Evolutionary conservation across 2,113 vertebrate species (phyloP).

Genomic region (Hypanus sabinus): DNA sequence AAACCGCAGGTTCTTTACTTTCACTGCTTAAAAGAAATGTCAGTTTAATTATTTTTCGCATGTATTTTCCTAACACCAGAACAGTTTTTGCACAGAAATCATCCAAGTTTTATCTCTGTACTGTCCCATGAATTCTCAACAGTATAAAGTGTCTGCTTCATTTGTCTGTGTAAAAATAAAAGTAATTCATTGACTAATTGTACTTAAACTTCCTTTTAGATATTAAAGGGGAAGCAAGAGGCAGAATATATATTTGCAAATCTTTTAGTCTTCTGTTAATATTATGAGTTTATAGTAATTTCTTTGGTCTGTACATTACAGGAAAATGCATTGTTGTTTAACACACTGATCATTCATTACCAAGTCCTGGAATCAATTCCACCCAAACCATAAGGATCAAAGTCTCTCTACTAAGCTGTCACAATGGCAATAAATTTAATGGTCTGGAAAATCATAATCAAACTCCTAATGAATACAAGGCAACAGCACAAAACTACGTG

Average conservation of each 20-base stretch:
- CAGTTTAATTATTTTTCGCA: background rate
- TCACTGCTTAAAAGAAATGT: constrained; percentile 52
- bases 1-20: constrained; percentile 54
- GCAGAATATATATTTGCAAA: background rate
- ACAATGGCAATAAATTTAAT: background rate
- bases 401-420: too few relatives aligned
- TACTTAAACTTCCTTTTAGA: background rate
- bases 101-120: background rate
- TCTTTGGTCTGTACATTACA: background rate
- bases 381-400: background rate
- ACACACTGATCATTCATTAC: background rate
- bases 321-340: background rate
- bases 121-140: background rate
- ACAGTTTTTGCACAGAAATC: too few relatives aligned
- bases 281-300: too few relatives aligned
- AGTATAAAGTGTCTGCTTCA: background rate
- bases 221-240: background rate
- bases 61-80: background rate
- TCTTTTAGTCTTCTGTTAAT: background rate
- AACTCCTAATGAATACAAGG: background rate
- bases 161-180: background rate
- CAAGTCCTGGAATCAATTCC: background rate
- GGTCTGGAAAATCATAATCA: background rate
- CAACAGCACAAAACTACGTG: background rate
- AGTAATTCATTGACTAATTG: background rate